Conservation (phyloP, 2,113 vertebrate species). For the Hydropotes inermis region DNA sequence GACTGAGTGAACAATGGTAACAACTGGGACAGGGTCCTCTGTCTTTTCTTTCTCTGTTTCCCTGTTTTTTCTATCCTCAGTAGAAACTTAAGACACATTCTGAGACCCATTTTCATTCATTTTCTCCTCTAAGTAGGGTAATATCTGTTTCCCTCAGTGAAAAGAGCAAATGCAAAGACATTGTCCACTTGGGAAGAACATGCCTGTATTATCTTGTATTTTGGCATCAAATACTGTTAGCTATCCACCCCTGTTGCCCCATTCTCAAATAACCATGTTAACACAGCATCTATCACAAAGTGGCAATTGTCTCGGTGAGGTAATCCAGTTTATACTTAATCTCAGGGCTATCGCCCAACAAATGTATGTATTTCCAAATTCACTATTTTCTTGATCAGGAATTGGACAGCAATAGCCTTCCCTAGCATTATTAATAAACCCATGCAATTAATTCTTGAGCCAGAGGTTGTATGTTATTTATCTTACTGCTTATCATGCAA, state of each 20-base stretch:
- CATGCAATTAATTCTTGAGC: not conserved
- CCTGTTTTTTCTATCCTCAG: not conserved
- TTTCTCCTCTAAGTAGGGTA: not conserved
- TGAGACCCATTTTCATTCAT: not conserved
- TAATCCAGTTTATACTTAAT: not conserved
- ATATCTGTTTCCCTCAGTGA: not conserved
- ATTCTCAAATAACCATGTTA: not conserved
- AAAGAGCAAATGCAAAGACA: not conserved
- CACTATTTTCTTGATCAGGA: not conserved
- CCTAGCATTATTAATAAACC: not conserved
- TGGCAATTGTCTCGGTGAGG: not conserved
- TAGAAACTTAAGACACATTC: not conserved
- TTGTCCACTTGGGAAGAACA: not conserved
- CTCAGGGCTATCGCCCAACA: not conserved
- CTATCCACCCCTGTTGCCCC: not conserved
- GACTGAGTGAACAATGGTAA: not conserved
- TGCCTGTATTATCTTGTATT: not conserved
- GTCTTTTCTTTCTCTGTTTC: not conserved
- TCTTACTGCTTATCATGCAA: not conserved
- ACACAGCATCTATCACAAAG: not conserved
- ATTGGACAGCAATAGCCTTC: not conserved
- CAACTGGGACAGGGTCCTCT: not conserved
- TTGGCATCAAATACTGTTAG: not conserved
- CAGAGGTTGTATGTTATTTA: not conserved
- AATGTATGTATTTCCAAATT: not conserved